Evolutionary conservation across 2,797 vertebrate genomes (phyloP).

Genomic region (Anguilla obscura): DNA sequence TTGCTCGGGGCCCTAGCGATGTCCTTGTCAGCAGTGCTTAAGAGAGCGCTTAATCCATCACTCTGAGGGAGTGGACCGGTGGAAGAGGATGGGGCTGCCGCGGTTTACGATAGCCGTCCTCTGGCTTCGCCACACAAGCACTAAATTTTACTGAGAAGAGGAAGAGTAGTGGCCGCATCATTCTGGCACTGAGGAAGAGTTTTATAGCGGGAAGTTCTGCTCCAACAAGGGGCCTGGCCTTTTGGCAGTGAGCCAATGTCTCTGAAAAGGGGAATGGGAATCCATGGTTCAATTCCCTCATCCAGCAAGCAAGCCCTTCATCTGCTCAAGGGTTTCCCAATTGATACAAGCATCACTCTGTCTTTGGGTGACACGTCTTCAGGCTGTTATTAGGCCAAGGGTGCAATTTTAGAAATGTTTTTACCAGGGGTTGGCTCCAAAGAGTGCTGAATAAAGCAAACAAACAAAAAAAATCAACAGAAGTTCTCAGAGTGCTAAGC

Average conservation of each 20-base stretch:
- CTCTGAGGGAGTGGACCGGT: not conserved
- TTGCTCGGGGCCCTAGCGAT: not conserved
- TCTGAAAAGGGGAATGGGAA: not conserved
- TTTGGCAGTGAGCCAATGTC: not conserved
- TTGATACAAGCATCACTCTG: not conserved
- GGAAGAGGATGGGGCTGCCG: not conserved
- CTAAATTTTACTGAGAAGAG: not conserved
- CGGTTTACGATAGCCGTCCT: not conserved
- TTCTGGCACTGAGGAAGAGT: not conserved
- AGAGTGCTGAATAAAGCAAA: not conserved
- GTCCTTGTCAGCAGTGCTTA: not conserved
- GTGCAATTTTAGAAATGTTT: not conserved
- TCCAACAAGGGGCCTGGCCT: not conserved
- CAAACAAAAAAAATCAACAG: not conserved
- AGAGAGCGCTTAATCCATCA: conserved; percentile 5
- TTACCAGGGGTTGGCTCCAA: not conserved
- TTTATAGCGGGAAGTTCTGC: not conserved
- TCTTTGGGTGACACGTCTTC: not conserved
- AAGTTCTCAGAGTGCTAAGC: not conserved
- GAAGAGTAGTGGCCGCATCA: not conserved
- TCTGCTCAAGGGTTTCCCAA: not conserved
- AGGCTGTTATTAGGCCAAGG: not conserved
- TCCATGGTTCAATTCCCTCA: not conserved
- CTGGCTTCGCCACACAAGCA: not conserved
- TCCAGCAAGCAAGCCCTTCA: not conserved